Conservation (phyloP, 2,113 vertebrate genomes). For the Triplophysa rosa region DNA sequence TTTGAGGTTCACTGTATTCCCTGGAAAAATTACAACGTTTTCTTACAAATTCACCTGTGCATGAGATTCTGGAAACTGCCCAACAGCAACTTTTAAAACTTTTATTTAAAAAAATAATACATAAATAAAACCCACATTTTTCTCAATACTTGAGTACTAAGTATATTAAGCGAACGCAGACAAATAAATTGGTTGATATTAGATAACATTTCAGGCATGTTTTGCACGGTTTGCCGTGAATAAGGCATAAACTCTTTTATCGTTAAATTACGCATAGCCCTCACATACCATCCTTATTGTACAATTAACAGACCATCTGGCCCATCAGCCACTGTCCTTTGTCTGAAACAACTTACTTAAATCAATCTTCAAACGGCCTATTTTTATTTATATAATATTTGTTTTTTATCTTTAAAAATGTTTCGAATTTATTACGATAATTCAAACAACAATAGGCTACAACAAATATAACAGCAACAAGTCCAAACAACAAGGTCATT, state of each 20-base stretch:
- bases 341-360: too few species aligned
- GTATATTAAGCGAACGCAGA: background rate
- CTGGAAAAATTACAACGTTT: background rate
- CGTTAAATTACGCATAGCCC: slow-evolving; percentile 18
- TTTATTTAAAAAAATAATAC: too few species aligned
- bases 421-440: too few species aligned
- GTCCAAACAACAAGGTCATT: too few species aligned
- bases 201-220: background rate
- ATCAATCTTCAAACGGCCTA: too few species aligned
- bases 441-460: too few species aligned
- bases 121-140: too few species aligned
- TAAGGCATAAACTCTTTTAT: background rate
- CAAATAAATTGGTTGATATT: background rate
- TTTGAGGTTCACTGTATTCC: background rate
- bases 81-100: background rate
- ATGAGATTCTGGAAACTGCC: background rate
- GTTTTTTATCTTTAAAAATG: too few species aligned
- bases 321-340: background rate
- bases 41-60: background rate
- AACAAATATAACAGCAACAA: too few species aligned
- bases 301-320: background rate
- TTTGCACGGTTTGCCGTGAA: slow-evolving; percentile 1
- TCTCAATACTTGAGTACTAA: background rate
- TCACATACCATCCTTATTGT: background rate
- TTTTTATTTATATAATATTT: too few species aligned